These are phyloP conservation scores for Hipparchia sbordonii DNA, from an alignment of 2,888 invertebrate genomes.

Conservation along the genomic window DNA sequence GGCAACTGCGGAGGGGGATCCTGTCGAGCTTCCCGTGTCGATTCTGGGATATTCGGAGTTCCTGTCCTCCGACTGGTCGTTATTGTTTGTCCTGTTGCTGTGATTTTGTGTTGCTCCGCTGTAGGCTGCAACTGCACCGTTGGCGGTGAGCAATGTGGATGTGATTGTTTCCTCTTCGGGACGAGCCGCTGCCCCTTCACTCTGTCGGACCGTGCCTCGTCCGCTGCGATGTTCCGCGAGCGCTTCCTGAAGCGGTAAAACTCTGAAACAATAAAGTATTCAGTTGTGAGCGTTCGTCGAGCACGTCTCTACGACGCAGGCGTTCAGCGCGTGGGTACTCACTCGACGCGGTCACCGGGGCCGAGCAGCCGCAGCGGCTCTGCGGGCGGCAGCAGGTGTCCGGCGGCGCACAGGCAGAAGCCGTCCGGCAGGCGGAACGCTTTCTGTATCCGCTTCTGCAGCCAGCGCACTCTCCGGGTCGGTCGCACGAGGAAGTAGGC, in stretches of 20 bases:
- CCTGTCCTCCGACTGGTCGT: not conserved
- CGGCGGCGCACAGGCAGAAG: constrained; percentile 47
- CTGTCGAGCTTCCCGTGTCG: not conserved
- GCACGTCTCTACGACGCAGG: too few relatives aligned
- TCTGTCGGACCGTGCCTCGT: constrained; percentile 1
- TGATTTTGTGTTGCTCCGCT: not conserved
- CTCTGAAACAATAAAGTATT: constrained; percentile 26
- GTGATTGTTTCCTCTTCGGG: not conserved
- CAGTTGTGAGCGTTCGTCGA: not conserved
- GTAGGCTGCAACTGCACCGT: not conserved
- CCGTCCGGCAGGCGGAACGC: constrained; percentile 50
- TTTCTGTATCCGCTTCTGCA: constrained; percentile 54
- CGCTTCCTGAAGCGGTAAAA: constrained; percentile 21
- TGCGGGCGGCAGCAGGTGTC: constrained; percentile 60
- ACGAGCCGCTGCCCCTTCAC: not conserved
- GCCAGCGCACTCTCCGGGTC: constrained; percentile 53
- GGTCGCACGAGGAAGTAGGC: constrained; percentile 42
- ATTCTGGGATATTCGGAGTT: not conserved
- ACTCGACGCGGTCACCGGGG: constrained; percentile 58
- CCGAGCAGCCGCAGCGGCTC: constrained; percentile 61
- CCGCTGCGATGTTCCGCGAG: constrained; percentile 4
- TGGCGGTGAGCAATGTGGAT: not conserved
- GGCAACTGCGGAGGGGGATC: not conserved
- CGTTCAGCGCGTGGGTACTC: constrained; percentile 39
- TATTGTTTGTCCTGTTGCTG: not conserved